Evolutionary conservation across 2,888 invertebrate genomes (phyloP), one percentile per base, ranked within the genome.

Genomic region (Drosophila falleni): DNA sequence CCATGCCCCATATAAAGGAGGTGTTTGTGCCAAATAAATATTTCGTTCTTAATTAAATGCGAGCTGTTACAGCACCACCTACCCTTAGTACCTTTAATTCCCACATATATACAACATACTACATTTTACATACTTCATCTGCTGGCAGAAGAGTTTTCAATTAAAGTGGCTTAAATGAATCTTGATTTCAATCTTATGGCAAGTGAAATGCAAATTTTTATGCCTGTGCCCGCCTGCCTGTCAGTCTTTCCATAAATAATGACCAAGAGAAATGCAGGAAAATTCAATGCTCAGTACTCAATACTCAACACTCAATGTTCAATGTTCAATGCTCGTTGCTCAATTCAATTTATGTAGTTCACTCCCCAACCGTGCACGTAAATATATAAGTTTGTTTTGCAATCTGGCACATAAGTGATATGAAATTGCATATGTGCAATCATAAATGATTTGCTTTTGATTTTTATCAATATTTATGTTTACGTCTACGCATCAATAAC

Each of bases 1-100:
- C 19, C 35, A 37, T 35, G 10, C 44, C 44, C 35, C 23, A 0
- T 11, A 8, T 9, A 5, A 10, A 11, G 39, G 47, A 15, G 33
- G 47, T 50, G 54, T 54, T 63, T 63, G 66, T 64, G 61, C 72
- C 88, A 74, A 87, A 85, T 81, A 89, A 89, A 89, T 84, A 89
- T 84, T 89, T 89, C 82, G 71, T 81, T 87, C 88, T 89, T 90
- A 89, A 90, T 89, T 89, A 89, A 90, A 90, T 84, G 81, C 74
- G 79, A 78, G 67, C 65, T 31, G 56, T 44, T 44, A n/a, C 55
- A 26, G 75, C 64, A 61, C 60, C 70, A 70, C 47, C 59, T 71
- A 71, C 50, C 63, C 61, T 53, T n/a, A n/a, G n/a, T n/a, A 26
- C 26, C 68, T 47, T 19, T 26, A 3, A 5, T 61, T 15, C 33